Evolutionary conservation across 2,888 invertebrate genomes (phyloP), one percentile per base, ranked within the genome.

Genomic region (Rhogogaster chlorosoma): DNA sequence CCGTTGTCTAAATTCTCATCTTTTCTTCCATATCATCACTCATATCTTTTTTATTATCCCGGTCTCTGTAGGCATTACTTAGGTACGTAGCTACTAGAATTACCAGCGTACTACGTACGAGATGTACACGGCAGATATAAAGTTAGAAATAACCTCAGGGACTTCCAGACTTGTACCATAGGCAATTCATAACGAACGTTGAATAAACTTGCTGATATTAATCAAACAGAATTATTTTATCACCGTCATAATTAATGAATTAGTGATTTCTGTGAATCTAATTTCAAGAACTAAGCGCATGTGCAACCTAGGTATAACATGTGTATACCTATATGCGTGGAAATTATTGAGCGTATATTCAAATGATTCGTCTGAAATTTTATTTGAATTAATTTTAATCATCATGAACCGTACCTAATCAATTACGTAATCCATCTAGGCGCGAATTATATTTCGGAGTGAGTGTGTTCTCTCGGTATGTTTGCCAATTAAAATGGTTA

Each of bases 401-500:
- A 12, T 57, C 26, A 29, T 80, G n/a, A 12, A 29, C n/a, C 22
- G 26, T 38, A 22, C 22, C 36, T 49, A 38, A 36, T 80, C 71
- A 42, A 42, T 29, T 61, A 38, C 61, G 32, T 80, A 61, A 61
- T 80, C 61, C 80, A 49, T 61, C 80, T 61, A 22, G 36, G 32
- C 38, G 49, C 7, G 36, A 57, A 61, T 53, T 53, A 49, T n/a
- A 7, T 10, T 61, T 26, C 38, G n/a, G 38, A 61, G 38, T 18
- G 38, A n/a, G n/a, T n/a, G 36, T 18, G 6, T 22, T 36, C 57
- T 22, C 22, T 38, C 61, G 61, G 61, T 57, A 12, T 61, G 80
- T 38, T 80, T 57, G 80, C 80, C 38, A 80, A 80, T 57, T 57
- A 80, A 80, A 80, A 80, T 57, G 80, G 61, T 36, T 61, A 57